Evolutionary conservation across 2,797 vertebrate genomes (phyloP).

Genomic region (Lithobates pipiens): DNA sequence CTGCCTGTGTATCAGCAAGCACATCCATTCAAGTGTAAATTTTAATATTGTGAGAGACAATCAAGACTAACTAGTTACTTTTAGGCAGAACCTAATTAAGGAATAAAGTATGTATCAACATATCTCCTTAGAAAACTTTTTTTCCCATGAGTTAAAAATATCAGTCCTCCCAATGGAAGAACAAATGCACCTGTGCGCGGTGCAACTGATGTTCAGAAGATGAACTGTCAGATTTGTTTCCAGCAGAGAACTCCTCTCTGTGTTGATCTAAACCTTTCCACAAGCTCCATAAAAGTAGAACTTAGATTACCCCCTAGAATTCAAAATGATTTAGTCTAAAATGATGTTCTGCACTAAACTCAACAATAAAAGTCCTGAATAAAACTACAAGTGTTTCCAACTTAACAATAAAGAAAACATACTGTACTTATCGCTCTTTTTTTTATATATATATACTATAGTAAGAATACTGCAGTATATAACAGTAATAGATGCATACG

Average conservation of each 20-base stretch:
- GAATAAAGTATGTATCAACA: not conserved
- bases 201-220: conserved; percentile 4
- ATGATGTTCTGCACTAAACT: conserved; percentile 28
- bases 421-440: too few relatives aligned
- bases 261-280: conserved; percentile 10
- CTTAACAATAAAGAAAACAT: not conserved
- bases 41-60: not conserved
- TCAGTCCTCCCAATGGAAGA: not conserved
- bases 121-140: not conserved
- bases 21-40: not conserved
- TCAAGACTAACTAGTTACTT: not conserved
- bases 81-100: not conserved
- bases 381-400: not conserved
- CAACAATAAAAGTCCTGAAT: not conserved
- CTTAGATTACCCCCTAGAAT: conserved; percentile 27
- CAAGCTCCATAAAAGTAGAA: conserved; percentile 23
- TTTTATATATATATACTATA: too few relatives aligned
- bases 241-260: conserved; percentile 12
- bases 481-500: too few relatives aligned
- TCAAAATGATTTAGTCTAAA: conserved; percentile 30
- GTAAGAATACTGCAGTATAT: too few relatives aligned
- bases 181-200: conserved; percentile 8
- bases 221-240: conserved; percentile 31
- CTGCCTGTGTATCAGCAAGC: too few relatives aligned
- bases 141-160: not conserved